Base-by-base conservation (phyloP, 2,888 invertebrate genomes). In the Rhogogaster chlorosoma region DNA sequence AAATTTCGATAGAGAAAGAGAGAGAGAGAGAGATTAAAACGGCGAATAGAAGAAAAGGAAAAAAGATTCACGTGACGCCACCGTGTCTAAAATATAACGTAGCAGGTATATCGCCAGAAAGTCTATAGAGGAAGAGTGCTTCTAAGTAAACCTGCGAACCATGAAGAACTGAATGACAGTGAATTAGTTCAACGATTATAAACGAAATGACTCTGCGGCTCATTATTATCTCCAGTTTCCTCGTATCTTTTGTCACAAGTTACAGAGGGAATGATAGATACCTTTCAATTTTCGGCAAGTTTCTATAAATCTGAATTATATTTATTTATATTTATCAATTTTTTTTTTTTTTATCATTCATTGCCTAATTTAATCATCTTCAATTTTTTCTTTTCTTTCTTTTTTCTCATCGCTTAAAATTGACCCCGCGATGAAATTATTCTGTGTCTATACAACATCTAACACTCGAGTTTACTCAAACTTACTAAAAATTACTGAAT, bases 211-310 rank as follows among this genome's bases (percentile, higher is more conserved):
- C 61, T 84, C 85, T 84, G 67, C 85, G 83, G 45, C 36, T 86
- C 67, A 80, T 87, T 83, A 38, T 87, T 36, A 38, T 85, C 42
- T 53, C 86, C 78, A 64, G 89, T 12, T 49, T 88, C 38, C 57
- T 88, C n/a, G 80, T 80, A n/a, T 82, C 49, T 15, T 38, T 67
- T 83, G 82, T 67, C 15, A 9, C 84, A 71, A 86, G 85, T 45
- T 84, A 70, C 38, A 88, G 92, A 78, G 89, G 88, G 75, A 92
- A 92, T 87, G 91, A 92, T 86, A 91, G 89, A 84, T 92, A 89
- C 87, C 86, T 92, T 32, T 85, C 86, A 0, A 86, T 88, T 45
- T 87, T 89, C 67, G 91, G 92, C 91, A 86, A 89, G 88, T 87
- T 2, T 26, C 2, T 26, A 4, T 10, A 10, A 18, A 53, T 53